Base-by-base conservation (phyloP, 2,888 invertebrate species). In the Odontomyia ornata region DNA sequence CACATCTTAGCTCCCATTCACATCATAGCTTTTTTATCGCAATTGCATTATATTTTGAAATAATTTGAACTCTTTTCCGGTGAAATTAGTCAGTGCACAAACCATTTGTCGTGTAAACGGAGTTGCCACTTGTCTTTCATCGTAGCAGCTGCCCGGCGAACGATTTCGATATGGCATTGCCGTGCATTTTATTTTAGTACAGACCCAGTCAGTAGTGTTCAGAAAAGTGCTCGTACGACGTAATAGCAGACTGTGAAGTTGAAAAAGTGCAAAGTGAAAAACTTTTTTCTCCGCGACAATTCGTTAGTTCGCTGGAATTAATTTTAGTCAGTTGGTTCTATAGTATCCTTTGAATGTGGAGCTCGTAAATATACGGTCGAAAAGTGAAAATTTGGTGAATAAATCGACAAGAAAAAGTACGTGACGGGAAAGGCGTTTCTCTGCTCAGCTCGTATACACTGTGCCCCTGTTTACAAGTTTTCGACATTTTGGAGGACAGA, bases 401-500 rank as follows among this genome's bases (percentile, higher is more conserved):
- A 23, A 13, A 52, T 23, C 5, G 15, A n/a, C n/a, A 30, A 23
- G 13, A 47, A 27, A 25, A 25, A 69, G 5, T 36, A 46, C 47
- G 25, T 23, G 25, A 25, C 25, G 23, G 1, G 30, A 69, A 69
- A 46, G 47, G 36, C 65, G 65, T 46, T 69, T 13, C n/a, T 25
- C 30, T 36, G 9, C n/a, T 15, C 15, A 15, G n/a, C 30, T 18
- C 64, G 18, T 15, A n/a, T 11, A 18, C n/a, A 21, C 23, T 36
- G 43, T 67, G 67, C 23, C 69, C 36, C 65, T 65, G 65, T 65
- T 65, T 36, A 30, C 65, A 3, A 36, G 30, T 65, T 65, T 36
- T 23, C n/a, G 65, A 65, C 65, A 65, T 65, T 65, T 43, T 65
- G 65, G 65, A 57, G 73, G 60, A 64, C 76, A 77, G 43, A 47